phyloP scores from a whole-genome alignment of 2,888 invertebrate species.

The Melieria omissa region DNA sequence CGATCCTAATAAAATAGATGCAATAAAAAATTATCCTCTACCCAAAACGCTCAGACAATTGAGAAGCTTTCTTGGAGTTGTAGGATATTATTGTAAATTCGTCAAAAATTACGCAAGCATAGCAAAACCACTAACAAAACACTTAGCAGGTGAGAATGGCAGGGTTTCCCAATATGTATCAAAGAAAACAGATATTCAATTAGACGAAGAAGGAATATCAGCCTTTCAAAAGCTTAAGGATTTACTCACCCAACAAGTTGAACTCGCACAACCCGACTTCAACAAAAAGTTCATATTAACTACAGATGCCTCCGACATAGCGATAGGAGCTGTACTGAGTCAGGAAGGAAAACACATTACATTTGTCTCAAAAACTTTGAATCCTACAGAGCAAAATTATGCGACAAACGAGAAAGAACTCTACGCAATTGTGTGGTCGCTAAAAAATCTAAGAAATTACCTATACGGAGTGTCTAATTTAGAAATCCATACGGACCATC shows the following conservation, averaged over 20 bases:
- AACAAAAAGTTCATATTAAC: constrained; percentile 45
- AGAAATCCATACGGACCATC: constrained; percentile 44
- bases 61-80: constrained; percentile 42
- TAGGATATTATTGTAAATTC: constrained; percentile 35
- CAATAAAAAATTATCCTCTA: constrained; percentile 39
- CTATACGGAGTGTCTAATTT: constrained; percentile 53
- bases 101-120: constrained; percentile 41
- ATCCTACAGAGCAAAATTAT: constrained; percentile 50
- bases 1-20: constrained; percentile 41
- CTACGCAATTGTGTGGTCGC: constrained; percentile 57
- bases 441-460: constrained; percentile 59
- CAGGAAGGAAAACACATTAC: constrained; percentile 53
- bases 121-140: constrained; percentile 41
- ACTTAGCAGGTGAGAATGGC: constrained; percentile 41
- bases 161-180: constrained; percentile 41
- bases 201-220: constrained; percentile 37
- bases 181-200: constrained; percentile 38
- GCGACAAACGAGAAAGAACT: constrained; percentile 60
- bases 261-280: constrained; percentile 47
- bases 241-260: constrained; percentile 21
- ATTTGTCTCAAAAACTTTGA: constrained; percentile 54
- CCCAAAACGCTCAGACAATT: constrained; percentile 44
- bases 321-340: constrained; percentile 52
- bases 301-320: constrained; percentile 54
- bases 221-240: constrained; percentile 35